Percentiles rank a stretch among this genome's conserved stretches.
These are phyloP conservation scores for Bothrops alternatus DNA, from an alignment of 2,797 vertebrate genomes.

Conservation along the genomic window DNA sequence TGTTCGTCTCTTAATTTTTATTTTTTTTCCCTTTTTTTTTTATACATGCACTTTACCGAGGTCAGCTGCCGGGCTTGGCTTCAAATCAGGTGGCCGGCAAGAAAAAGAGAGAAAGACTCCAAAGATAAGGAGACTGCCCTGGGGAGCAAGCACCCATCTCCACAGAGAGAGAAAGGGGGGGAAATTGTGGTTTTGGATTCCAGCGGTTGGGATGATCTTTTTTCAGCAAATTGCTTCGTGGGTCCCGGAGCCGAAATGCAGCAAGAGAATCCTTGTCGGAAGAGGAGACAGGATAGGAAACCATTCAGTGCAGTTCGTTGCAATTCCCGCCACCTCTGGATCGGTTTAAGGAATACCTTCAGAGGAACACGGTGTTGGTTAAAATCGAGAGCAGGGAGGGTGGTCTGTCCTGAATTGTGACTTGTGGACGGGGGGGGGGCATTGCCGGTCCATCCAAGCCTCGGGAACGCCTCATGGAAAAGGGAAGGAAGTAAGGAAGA, in stretches of 20 bases:
- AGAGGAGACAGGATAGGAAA: accelerated
- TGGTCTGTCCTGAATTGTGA: not conserved
- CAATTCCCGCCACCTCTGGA: not conserved
- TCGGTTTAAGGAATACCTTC: not conserved
- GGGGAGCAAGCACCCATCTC: not conserved
- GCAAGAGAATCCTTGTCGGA: not conserved
- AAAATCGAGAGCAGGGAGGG: not conserved
- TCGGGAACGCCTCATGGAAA: not conserved
- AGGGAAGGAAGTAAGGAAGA: not conserved
- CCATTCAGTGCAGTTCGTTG: no score
- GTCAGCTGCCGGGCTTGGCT: constrained; percentile 8
- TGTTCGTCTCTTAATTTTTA: constrained; percentile 52
- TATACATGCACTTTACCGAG: constrained; percentile 79
- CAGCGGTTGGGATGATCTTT: constrained; percentile 21
- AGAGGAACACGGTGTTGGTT: not conserved
- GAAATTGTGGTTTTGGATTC: not conserved
- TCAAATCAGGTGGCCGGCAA: constrained; percentile 26
- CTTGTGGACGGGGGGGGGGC: not conserved
- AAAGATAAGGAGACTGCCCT: not conserved
- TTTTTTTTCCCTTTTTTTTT: constrained; percentile 29
- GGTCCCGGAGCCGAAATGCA: not conserved
- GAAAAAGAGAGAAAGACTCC: constrained; percentile 13
- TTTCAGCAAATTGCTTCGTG: not conserved
- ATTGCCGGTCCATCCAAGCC: not conserved
- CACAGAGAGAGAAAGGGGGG: not conserved